A percentile compares a stretch with the other conserved stretches of the same genome.
These are phyloP conservation scores for Gonioctena quinquepunctata DNA, from an alignment of 1,140 invertebrate genomes.

Conservation along the genomic window DNA sequence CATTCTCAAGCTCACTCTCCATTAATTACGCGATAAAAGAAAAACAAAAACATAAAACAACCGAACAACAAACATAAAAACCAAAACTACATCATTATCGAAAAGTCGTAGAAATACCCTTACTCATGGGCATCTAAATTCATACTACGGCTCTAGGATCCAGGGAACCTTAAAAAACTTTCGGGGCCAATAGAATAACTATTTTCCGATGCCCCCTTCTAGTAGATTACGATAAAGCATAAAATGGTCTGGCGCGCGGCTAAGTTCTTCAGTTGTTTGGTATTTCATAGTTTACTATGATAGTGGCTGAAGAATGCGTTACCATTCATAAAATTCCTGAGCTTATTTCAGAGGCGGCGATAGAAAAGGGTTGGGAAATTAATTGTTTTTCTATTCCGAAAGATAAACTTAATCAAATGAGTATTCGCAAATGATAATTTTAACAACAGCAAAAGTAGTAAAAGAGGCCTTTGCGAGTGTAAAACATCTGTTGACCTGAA, in stretches of 20 bases:
- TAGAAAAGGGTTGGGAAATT: not conserved
- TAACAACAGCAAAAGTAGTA: too few relatives aligned
- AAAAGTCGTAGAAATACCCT: slow-evolving; percentile 28
- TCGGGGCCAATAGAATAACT: slow-evolving; percentile 42
- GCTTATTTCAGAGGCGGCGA: not conserved
- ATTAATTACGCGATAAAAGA: slow-evolving; percentile 28
- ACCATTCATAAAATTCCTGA: slow-evolving; percentile 48
- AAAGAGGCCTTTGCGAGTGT: too few relatives aligned
- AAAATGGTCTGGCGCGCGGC: slow-evolving; percentile 1
- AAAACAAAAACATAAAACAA: slow-evolving; percentile 31
- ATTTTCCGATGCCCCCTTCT: slow-evolving; percentile 22
- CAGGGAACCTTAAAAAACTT: slow-evolving; percentile 44
- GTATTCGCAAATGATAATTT: too few relatives aligned
- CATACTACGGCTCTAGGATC: slow-evolving; percentile 36
- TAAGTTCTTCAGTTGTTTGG: slow-evolving; percentile 13
- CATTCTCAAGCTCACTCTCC: slow-evolving; percentile 43
- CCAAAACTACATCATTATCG: slow-evolving; percentile 30
- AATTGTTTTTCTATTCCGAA: too few relatives aligned
- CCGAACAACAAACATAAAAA: slow-evolving; percentile 27
- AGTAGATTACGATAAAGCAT: slow-evolving; percentile 25
- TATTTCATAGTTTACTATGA: slow-evolving; percentile 39
- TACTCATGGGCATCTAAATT: slow-evolving; percentile 38
- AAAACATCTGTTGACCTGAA: too few relatives aligned
- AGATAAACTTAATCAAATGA: too few relatives aligned
- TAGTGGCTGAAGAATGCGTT: slow-evolving; percentile 35